Conservation (phyloP, 2,113 vertebrate species). For the Verasper variegatus region DNA sequence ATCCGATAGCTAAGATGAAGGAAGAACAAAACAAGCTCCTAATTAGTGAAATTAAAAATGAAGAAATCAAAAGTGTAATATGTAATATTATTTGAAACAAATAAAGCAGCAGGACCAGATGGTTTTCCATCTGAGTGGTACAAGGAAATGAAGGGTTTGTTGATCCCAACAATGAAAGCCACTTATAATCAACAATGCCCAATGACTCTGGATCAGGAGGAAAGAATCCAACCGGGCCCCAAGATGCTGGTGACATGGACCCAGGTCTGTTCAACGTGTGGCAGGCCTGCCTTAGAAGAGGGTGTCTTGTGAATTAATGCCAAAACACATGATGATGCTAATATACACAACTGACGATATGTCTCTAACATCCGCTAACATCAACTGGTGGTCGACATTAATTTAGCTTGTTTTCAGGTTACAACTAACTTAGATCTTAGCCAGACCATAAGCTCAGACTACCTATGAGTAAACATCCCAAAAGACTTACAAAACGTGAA, state of each 20-base stretch:
- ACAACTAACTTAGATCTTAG: not conserved
- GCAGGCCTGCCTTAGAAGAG: no score
- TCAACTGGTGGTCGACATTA: not conserved
- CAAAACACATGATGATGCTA: no score
- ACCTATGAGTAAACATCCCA: not conserved
- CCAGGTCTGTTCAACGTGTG: no score
- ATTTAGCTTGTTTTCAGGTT: not conserved
- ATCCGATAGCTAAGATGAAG: not conserved
- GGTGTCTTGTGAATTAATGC: no score
- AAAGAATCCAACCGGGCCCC: no score
- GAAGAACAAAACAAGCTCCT: not conserved
- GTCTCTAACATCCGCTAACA: not conserved
- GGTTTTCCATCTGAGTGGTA: not conserved
- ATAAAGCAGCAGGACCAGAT: not conserved
- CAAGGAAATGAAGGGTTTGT: not conserved
- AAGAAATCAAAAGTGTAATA: constrained; percentile 2
- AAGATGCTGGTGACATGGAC: no score
- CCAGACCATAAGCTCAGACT: not conserved
- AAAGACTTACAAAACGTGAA: not conserved
- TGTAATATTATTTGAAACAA: not conserved
- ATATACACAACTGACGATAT: no score
- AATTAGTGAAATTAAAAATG: not conserved
- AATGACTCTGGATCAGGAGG: no score
- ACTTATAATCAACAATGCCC: not conserved
- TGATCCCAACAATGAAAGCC: not conserved